phyloP scores from a whole-genome alignment of 2,888 invertebrate genomes.

The Erebia ligea region DNA sequence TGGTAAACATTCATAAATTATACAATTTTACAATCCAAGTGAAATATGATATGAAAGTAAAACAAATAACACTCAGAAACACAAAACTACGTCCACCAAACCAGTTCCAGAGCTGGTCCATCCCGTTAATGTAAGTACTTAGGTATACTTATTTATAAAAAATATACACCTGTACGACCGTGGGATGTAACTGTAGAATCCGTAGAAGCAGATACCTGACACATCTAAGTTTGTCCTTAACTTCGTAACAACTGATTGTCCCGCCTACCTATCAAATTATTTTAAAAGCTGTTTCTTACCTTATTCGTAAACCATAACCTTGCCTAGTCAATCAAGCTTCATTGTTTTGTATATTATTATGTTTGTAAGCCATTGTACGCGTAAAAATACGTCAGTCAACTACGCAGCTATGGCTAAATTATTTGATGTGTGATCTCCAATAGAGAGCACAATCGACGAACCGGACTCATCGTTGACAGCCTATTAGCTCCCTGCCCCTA shows the following conservation, averaged over 20 bases:
- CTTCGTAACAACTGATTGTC: background rate
- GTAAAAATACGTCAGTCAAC: constrained; percentile 36
- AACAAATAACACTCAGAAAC: constrained; percentile 56
- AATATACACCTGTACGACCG: constrained; percentile 49
- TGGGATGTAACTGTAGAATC: constrained; percentile 31
- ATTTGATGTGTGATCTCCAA: constrained; percentile 33
- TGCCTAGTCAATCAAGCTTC: constrained; percentile 28
- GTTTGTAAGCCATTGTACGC: background rate
- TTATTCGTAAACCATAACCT: constrained; percentile 26
- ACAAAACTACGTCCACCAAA: constrained; percentile 16
- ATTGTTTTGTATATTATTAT: constrained; percentile 22
- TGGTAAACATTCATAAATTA: too few species aligned
- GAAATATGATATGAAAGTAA: constrained; percentile 37
- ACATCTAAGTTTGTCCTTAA: constrained; percentile 17
- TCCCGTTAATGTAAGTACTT: constrained; percentile 66
- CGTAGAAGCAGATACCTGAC: background rate
- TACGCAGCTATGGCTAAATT: constrained; percentile 15
- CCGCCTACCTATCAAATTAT: constrained; percentile 32
- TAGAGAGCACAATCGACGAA: constrained; percentile 43
- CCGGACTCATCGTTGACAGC: constrained; percentile 77
- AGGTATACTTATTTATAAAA: constrained; percentile 38
- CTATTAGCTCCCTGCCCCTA: constrained; percentile 73
- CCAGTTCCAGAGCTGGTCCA: constrained; percentile 47
- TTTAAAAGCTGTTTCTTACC: constrained; percentile 24
- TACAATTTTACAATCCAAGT: background rate